Base-by-base conservation (phyloP, 2,113 vertebrate species). In the Tupaia chinensis region DNA sequence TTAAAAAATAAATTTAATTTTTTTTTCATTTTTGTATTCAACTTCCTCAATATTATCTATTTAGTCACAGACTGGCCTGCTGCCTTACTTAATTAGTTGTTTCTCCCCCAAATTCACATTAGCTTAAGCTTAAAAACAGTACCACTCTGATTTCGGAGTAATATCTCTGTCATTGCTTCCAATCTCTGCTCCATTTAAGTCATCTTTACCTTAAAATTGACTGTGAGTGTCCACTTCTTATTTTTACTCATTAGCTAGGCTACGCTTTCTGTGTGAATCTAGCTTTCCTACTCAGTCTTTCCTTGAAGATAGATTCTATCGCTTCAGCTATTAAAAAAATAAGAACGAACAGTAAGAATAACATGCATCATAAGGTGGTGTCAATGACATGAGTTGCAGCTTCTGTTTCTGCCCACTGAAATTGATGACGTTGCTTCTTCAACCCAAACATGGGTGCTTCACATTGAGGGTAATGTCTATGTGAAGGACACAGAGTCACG, bases 1-100 rank as follows among this genome's bases (percentile, higher is more conserved):
- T 44, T 44, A 44, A 44, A 44, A 44, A 44, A 44, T 44, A 44
- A 44, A 44, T 44, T 44, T 44, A 44, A 44, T 44, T 44, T 9
- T 23, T 61, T 70, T 73, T 54, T 3, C 54, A 23, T 23, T 56
- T 63, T 56, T 56, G 8, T 1, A 27, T 66, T 87, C 29, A 93
- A 70, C 9, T 90, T 95, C 61, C 23, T 53, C 74, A 87, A 95
- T 44, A 78, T 87, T 82, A 82, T 92, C 9, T 89, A 29, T 44
- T 90, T 77, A 73, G 12, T 32, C 44, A 44, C 44, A 44, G 44
- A 44, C 44, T 44, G 19, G 3, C 68, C 13, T 79, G 29, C 3
- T 89, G 25, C 29, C 11, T 77, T 63, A 77, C 1, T 20, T 78
- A 56, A 53, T 56, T 22, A 66, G 7, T 82, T 44, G 1, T 58